Percentiles rank a stretch among this genome's conserved stretches.
phyloP scores from a whole-genome alignment of 2,888 invertebrate species.

The Acanthosepion pharaonis region DNA sequence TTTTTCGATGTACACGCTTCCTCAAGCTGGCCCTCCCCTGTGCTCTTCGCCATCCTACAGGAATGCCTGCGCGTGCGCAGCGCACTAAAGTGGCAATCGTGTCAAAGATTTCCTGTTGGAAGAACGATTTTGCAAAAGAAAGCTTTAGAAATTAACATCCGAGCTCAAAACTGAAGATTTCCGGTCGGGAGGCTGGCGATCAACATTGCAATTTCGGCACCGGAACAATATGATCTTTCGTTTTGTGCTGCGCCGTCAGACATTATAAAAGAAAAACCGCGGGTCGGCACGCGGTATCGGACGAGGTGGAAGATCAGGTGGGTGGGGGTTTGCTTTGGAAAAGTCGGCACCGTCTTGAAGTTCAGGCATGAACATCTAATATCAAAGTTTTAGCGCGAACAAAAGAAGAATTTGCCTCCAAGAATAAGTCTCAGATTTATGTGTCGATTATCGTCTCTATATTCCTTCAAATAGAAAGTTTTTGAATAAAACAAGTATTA shows the following conservation, averaged over 20 bases:
- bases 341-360: slow-evolving; percentile 33
- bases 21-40: neutral
- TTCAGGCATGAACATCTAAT: neutral
- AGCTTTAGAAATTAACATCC: slow-evolving; percentile 22
- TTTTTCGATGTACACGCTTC: neutral
- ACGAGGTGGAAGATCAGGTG: neutral
- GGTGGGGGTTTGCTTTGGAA: neutral
- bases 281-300: neutral
- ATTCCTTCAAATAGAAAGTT: neutral
- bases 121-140: slow-evolving; percentile 11
- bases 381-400: neutral
- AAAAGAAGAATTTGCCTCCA: neutral
- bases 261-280: neutral
- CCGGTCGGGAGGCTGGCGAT: neutral
- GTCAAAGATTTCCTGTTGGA: neutral
- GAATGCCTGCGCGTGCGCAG: neutral
- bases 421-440: neutral
- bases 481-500: neutral
- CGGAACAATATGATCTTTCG: slow-evolving; percentile 33
- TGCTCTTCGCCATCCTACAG: neutral
- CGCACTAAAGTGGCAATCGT: neutral
- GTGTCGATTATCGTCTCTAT: neutral
- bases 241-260: neutral
- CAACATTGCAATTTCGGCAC: neutral
- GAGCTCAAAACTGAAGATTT: slow-evolving; percentile 33